A percentile compares a stretch with the other conserved stretches of the same genome.
Evolutionary conservation across 2,888 invertebrate genomes (phyloP).

Genomic region (Aquatica leii): DNA sequence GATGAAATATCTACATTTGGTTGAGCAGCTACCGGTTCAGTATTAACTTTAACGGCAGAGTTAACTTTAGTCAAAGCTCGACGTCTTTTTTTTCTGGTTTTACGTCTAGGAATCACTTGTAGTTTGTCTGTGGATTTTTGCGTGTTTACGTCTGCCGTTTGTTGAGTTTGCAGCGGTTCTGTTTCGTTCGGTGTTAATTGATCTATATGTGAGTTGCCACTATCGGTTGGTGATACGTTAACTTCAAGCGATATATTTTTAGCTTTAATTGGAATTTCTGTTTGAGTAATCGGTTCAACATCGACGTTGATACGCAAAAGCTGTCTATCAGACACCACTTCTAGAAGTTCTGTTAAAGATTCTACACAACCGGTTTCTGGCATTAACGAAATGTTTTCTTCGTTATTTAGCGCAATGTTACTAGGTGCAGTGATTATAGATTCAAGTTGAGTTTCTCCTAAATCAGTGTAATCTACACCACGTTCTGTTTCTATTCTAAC

Average conservation of each 20-base stretch:
- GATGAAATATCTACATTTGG: not conserved
- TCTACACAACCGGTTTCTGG: no score
- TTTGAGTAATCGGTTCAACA: not conserved
- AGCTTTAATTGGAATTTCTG: not conserved
- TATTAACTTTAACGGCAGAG: not conserved
- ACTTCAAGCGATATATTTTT: not conserved
- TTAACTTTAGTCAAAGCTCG: slow-evolving; percentile 12
- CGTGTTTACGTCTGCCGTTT: not conserved
- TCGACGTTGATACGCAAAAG: not conserved
- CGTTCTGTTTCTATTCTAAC: no score
- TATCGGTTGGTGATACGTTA: not conserved
- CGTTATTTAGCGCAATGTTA: no score
- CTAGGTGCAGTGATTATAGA: no score
- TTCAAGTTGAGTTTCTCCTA: no score
- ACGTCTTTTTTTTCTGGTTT: slow-evolving; percentile 30
- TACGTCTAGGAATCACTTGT: slow-evolving; percentile 18
- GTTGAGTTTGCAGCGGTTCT: no score
- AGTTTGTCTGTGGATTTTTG: not conserved
- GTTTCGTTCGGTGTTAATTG: no score
- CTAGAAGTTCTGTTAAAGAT: no score
- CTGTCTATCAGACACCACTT: no score
- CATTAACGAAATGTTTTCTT: no score
- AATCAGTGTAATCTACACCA: no score
- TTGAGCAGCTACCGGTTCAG: not conserved
- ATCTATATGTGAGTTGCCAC: not conserved